phyloP scores from a whole-genome alignment of 2,113 vertebrate genomes.

The Podarcis raffonei region DNA sequence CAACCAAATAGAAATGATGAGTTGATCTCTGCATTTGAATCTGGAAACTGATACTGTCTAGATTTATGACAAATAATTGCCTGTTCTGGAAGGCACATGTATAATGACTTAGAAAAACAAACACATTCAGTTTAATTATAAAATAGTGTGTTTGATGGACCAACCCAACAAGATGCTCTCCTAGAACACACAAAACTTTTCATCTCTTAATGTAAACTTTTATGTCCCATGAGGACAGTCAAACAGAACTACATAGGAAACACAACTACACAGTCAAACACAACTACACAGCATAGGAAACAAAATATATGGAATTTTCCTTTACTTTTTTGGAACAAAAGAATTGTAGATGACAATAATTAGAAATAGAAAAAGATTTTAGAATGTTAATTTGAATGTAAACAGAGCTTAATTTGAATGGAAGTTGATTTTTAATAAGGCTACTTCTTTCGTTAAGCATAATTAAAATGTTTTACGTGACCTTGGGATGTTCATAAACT shows the following conservation, averaged over 20 bases:
- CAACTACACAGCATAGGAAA: background rate
- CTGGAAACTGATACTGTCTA: background rate
- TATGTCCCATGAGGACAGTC: background rate
- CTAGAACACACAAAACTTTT: background rate
- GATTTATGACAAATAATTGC: background rate
- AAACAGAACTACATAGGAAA: background rate
- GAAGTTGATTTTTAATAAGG: background rate
- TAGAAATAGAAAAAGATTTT: constrained; percentile 39
- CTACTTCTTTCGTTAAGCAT: background rate
- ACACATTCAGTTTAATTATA: background rate
- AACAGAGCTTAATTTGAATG: background rate
- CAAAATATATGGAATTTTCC: background rate
- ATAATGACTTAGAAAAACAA: background rate
- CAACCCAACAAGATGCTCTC: background rate
- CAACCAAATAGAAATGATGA: background rate
- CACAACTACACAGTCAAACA: background rate
- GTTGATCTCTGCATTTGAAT: background rate
- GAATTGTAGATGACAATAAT: background rate
- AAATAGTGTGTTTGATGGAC: background rate
- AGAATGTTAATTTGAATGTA: background rate
- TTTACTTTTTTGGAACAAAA: background rate
- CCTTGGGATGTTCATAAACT: constrained; percentile 24
- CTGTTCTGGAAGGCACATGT: background rate
- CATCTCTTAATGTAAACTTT: background rate
- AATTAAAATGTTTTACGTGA: background rate